Conservation (phyloP, 2,113 vertebrate genomes). For the Sinocyclocheilus grahami region DNA sequence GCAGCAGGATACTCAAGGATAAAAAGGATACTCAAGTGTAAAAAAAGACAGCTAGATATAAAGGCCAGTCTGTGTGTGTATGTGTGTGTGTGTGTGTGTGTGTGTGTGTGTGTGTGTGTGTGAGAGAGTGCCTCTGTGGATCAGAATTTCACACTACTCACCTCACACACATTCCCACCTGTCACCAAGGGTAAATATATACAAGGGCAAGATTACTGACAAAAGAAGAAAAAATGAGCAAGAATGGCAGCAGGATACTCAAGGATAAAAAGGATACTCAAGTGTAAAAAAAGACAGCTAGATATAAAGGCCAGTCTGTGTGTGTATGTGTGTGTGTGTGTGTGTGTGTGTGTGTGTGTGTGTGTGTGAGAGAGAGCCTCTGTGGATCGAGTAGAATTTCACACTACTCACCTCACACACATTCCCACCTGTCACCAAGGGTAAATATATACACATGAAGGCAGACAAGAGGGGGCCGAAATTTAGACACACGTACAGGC, state of each 20-base stretch:
- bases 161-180: too few relatives aligned
- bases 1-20: background rate
- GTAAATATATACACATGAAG: slow-evolving; percentile 72
- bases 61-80: background rate
- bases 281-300: slow-evolving; percentile 35
- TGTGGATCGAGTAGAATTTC: slow-evolving; percentile 70
- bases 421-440: slow-evolving; percentile 80
- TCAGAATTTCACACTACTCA: too few relatives aligned
- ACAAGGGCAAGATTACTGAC: background rate
- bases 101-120: slow-evolving; percentile 56
- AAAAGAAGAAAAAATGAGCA: background rate
- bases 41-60: slow-evolving; percentile 38
- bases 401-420: slow-evolving; percentile 73
- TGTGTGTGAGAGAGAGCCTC: background rate
- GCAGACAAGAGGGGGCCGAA: slow-evolving; percentile 34
- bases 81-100: too few relatives aligned
- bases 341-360: slow-evolving; percentile 55
- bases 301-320: slow-evolving; percentile 1
- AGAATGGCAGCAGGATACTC: background rate
- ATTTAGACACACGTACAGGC: slow-evolving; percentile 6
- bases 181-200: too few relatives aligned
- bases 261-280: background rate
- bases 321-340: too few relatives aligned
- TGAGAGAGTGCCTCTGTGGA: too few relatives aligned
- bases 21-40: background rate